Conservation (phyloP, 1,140 invertebrate species). For the Gonatopus flavifemur region DNA sequence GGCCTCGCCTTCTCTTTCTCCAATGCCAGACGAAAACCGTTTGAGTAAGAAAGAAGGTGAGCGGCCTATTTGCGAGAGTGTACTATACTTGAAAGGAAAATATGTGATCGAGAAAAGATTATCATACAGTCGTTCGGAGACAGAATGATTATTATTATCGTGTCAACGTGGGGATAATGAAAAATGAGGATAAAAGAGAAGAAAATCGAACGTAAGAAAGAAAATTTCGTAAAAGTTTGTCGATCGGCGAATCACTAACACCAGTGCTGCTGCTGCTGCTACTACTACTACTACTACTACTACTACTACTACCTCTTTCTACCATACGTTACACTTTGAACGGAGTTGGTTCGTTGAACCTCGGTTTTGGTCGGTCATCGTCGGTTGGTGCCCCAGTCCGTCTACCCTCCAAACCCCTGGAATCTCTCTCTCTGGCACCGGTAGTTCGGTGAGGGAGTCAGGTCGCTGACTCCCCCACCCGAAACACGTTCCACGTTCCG, state of each 20-base stretch:
- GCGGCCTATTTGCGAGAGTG: too few species aligned
- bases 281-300: neutral
- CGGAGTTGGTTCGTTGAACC: slow-evolving; percentile 29
- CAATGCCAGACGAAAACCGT: too few species aligned
- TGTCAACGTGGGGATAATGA: too few species aligned
- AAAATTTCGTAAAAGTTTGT: slow-evolving; percentile 33
- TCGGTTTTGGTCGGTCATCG: slow-evolving; percentile 41
- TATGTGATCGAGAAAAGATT: too few species aligned
- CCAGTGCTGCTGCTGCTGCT: neutral
- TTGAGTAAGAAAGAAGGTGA: too few species aligned
- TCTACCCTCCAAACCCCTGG: neutral
- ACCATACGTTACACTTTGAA: too few species aligned
- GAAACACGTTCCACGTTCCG: slow-evolving; percentile 4
- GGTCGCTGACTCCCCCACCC: slow-evolving; percentile 2
- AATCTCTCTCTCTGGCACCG: neutral
- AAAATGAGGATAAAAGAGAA: neutral
- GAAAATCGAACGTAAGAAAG: neutral
- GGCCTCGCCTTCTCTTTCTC: too few species aligned
- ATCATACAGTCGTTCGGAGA: too few species aligned
- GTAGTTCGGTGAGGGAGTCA: neutral
- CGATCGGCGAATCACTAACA: slow-evolving; percentile 32
- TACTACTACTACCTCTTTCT: neutral
- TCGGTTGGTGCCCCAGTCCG: slow-evolving; percentile 23
- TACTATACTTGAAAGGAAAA: too few species aligned
- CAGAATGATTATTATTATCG: too few species aligned